Conservation (phyloP, 2,797 vertebrate genomes). For the Sebastes hubbsi region DNA sequence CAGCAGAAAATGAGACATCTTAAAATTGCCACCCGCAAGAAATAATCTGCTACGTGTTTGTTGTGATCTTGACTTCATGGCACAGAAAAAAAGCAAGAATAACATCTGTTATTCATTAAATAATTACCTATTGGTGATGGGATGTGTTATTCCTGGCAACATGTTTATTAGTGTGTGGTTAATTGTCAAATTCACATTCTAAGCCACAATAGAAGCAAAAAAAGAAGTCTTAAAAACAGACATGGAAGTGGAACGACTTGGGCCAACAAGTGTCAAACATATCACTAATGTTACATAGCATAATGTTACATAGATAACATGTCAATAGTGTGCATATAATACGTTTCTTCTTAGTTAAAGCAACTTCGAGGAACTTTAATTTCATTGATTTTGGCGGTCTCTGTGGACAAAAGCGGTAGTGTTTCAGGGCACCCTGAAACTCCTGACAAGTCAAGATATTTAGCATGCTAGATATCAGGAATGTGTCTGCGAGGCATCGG, state of each 20-base stretch:
- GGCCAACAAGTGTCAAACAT: background rate
- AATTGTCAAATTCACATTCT: background rate
- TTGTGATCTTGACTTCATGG: background rate
- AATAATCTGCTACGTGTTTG: background rate
- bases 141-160: background rate
- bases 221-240: background rate
- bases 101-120: background rate
- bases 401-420: too few relatives aligned
- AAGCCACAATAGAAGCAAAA: background rate
- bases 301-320: too few relatives aligned
- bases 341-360: too few relatives aligned
- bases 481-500: too few relatives aligned
- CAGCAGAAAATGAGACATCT: conserved; percentile 10
- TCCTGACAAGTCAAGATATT: too few relatives aligned
- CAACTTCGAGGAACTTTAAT: too few relatives aligned
- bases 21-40: background rate
- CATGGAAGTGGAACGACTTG: background rate
- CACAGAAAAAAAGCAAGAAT: background rate
- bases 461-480: too few relatives aligned
- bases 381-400: too few relatives aligned
- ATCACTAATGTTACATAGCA: too few relatives aligned
- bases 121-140: background rate
- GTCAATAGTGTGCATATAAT: too few relatives aligned
- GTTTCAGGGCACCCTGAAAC: too few relatives aligned
- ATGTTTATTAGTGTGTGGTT: background rate